A percentile compares a stretch with the other conserved stretches of the same genome.
These are phyloP conservation scores for Caenorhabditis latens DNA, from an alignment of 1,140 invertebrate species.

Conservation along the genomic window DNA sequence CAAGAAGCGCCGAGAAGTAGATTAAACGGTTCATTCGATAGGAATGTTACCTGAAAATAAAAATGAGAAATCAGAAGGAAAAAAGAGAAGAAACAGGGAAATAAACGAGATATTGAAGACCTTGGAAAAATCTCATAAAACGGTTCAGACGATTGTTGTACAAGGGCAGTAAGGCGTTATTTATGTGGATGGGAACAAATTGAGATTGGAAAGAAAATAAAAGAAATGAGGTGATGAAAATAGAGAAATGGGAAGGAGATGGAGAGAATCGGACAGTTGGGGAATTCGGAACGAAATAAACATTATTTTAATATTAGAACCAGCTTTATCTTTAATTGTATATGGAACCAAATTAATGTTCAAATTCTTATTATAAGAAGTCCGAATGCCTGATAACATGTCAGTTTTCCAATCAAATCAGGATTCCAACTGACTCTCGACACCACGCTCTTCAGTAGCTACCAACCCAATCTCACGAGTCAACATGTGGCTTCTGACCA, in stretches of 20 bases:
- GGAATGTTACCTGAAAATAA: constrained; percentile 21
- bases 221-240: background rate
- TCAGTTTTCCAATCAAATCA: too few relatives aligned
- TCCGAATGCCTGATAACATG: too few relatives aligned
- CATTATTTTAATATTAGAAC: too few relatives aligned
- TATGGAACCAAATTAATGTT: too few relatives aligned
- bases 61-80: background rate
- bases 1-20: constrained; percentile 22
- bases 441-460: background rate
- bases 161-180: constrained; percentile 30
- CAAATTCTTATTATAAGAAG: too few relatives aligned
- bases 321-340: too few relatives aligned
- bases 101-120: background rate
- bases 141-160: background rate
- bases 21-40: constrained; percentile 34
- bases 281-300: too few relatives aligned
- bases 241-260: background rate
- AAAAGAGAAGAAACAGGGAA: background rate
- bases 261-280: background rate
- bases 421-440: too few relatives aligned
- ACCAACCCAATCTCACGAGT: background rate
- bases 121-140: constrained; percentile 19
- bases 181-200: constrained; percentile 32
- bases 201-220: background rate
- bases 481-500: constrained; percentile 17